Evolutionary conservation across 2,888 invertebrate genomes (phyloP).

Genomic region (Thereva nobilitata): DNA sequence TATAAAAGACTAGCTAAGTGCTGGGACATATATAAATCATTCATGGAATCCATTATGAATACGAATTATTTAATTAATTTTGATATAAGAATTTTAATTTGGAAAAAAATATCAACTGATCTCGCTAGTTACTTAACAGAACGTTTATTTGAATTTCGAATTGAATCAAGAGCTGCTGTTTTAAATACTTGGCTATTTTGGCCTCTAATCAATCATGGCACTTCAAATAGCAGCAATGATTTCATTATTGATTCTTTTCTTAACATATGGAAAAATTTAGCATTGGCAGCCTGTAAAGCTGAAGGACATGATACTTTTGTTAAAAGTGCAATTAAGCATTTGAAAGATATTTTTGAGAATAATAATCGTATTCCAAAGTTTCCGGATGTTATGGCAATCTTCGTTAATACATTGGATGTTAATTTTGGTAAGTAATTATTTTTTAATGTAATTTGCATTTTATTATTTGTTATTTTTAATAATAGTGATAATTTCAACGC

Average conservation of each 20-base stretch:
- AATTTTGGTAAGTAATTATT: slow-evolving; percentile 37
- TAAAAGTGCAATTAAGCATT: slow-evolving; percentile 22
- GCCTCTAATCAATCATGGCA: slow-evolving; percentile 49
- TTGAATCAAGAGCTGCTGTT: slow-evolving; percentile 45
- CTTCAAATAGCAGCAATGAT: background rate
- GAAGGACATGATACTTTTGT: slow-evolving; percentile 47
- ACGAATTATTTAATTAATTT: slow-evolving; percentile 47
- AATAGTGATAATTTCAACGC: background rate
- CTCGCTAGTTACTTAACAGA: slow-evolving; percentile 47
- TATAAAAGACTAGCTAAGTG: slow-evolving; percentile 14
- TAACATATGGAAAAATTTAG: slow-evolving; percentile 49
- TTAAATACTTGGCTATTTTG: slow-evolving; percentile 53
- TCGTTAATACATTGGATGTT: slow-evolving; percentile 25
- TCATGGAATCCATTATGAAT: slow-evolving; percentile 47
- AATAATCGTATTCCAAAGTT: slow-evolving; percentile 2
- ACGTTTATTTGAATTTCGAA: slow-evolving; percentile 47
- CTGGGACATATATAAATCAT: slow-evolving; percentile 44
- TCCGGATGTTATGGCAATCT: slow-evolving; percentile 22
- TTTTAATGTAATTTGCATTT: no score
- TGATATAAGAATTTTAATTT: slow-evolving; percentile 48
- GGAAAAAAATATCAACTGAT: slow-evolving; percentile 49
- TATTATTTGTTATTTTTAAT: background rate
- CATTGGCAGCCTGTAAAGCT: slow-evolving; percentile 48
- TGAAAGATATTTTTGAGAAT: slow-evolving; percentile 9
- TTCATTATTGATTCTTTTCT: slow-evolving; percentile 47